Base-by-base conservation (phyloP, 2,113 vertebrate genomes). In the Peromyscus polionotus region DNA sequence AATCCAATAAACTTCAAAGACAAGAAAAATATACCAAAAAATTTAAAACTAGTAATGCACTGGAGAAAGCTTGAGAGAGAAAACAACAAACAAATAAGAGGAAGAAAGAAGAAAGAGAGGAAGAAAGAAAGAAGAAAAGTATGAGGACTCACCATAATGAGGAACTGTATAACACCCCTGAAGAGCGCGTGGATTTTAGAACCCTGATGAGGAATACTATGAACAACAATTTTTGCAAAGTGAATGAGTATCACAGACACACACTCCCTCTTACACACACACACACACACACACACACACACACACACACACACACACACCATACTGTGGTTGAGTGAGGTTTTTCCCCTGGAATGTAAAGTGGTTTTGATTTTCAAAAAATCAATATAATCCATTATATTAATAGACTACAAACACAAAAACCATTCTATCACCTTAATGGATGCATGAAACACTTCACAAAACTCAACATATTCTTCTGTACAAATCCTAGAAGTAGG, bases 361-460 rank as follows among this genome's bases (percentile, higher is more conserved):
- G 39, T 85, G 22, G 81, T 63, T 39, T 63, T 63, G n/a, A 84
- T 84, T 63, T 84, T 81, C n/a, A 39, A 39, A 83, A 85, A 85
- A 84, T 85, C 59, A 85, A 85, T 85, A 65, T 65, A 85, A 85
- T 85, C 65, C 39, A 85, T 85, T 63, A 65, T 19, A 85, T 65
- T 65, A 65, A 31, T 19, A 65, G 83, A 67, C 16, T 45, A 45
- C 17, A 65, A 84, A 65, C 16, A 45, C 45, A 45, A 57, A 51
- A n/a, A n/a, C 13, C n/a, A 86, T 33, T 31, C 14, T 85, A 67
- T 86, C 83, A 59, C 26, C 80, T 61, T 61, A 83, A 86, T 33
- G 67, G 28, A 67, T 48, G 4, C 26, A 45, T 28, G 24, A 65
- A 42, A 65, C 39, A 85, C 7, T 85, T 85, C 4, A 28, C 0